Evolutionary conservation across 2,113 vertebrate genomes (phyloP).

Genomic region (Dicrurus megarhynchus): DNA sequence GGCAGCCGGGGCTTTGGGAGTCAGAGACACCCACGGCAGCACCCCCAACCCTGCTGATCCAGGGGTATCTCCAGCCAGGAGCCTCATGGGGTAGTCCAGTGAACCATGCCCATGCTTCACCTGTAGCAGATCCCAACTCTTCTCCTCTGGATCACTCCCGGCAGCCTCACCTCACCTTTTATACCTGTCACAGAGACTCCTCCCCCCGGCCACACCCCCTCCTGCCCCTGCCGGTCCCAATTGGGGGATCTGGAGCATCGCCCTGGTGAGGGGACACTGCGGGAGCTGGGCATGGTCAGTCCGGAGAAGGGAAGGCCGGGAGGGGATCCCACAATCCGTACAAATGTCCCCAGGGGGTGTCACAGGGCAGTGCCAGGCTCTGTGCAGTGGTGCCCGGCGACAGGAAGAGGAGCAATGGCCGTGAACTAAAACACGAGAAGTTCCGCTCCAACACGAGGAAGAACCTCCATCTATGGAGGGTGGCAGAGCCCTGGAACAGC

Average conservation of each 20-base stretch:
- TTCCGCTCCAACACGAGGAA: fast-evolving
- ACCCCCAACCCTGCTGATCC: fast-evolving
- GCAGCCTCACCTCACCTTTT: neutral
- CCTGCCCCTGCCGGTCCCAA: neutral
- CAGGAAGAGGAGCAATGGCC: neutral
- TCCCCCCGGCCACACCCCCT: neutral
- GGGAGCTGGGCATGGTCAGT: neutral
- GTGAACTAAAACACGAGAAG: fast-evolving
- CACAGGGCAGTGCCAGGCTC: neutral
- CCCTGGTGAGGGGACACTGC: neutral
- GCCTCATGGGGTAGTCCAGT: fast-evolving
- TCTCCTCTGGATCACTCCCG: fast-evolving
- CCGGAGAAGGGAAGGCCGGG: neutral
- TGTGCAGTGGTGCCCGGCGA: fast-evolving
- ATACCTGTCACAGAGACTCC: neutral
- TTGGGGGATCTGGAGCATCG: neutral
- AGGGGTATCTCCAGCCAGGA: fast-evolving
- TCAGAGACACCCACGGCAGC: fast-evolving
- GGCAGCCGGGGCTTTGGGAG: fast-evolving
- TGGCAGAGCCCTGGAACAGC: neutral
- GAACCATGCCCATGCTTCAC: neutral
- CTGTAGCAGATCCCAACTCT: neutral
- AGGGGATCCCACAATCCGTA: neutral
- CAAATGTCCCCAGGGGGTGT: neutral
- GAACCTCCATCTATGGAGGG: fast-evolving